Conservation (phyloP, 2,113 vertebrate genomes). For the Prunella fulvescens region DNA sequence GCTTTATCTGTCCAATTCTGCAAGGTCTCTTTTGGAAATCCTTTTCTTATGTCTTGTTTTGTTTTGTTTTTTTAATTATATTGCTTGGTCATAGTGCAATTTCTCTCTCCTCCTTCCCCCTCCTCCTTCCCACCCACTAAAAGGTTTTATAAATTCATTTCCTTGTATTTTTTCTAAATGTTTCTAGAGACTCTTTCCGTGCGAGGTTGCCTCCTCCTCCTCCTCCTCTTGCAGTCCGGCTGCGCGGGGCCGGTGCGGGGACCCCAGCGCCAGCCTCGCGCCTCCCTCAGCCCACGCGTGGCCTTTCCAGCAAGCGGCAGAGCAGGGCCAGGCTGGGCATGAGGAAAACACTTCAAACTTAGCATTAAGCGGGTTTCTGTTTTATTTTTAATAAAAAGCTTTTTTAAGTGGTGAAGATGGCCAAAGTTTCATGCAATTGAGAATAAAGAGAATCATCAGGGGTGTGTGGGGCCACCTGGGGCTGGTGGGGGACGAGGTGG, state of each 20-base stretch:
- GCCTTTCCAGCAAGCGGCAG: background rate
- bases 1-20: slow-evolving; percentile 84
- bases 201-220: slow-evolving; percentile 44
- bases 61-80: slow-evolving; percentile 30
- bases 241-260: background rate
- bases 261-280: background rate
- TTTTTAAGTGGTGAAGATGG: slow-evolving; percentile 90
- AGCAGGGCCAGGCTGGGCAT: background rate
- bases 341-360: slow-evolving; percentile 62
- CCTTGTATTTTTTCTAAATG: slow-evolving; percentile 49
- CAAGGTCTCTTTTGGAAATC: slow-evolving; percentile 69
- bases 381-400: slow-evolving; percentile 78
- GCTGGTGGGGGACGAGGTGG: slow-evolving; percentile 60
- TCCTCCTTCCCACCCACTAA: slow-evolving; percentile 32
- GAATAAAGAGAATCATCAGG: slow-evolving; percentile 74
- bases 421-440: slow-evolving; percentile 91
- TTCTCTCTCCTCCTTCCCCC: slow-evolving; percentile 53
- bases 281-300: background rate
- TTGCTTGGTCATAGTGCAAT: slow-evolving; percentile 77
- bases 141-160: slow-evolving; percentile 63
- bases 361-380: slow-evolving; percentile 79
- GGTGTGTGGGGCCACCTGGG: slow-evolving; percentile 54
- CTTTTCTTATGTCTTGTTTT: background rate
- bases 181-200: slow-evolving; percentile 30
- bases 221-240: background rate